Percentiles rank a stretch among this genome's conserved stretches.
These are phyloP conservation scores for Trididemnum miniatum DNA, from an alignment of 23 tunicate species.

Conservation along the genomic window DNA sequence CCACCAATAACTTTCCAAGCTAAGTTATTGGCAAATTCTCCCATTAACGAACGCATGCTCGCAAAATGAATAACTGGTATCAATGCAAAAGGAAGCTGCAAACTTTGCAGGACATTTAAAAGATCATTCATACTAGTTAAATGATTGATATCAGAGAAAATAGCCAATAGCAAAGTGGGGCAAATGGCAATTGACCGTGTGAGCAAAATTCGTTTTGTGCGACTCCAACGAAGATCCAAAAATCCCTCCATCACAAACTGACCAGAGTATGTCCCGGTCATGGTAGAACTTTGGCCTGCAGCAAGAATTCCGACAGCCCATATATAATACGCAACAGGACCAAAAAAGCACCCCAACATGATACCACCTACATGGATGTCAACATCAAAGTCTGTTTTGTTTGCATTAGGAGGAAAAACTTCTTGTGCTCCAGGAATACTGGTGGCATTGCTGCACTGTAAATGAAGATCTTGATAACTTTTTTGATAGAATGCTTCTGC, in stretches of 20 bases:
- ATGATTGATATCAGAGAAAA: constrained; percentile 69
- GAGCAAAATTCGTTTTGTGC: constrained; percentile 63
- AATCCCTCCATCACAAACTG: constrained; percentile 99
- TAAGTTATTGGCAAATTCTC: constrained; percentile 62
- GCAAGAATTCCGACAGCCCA: constrained; percentile 98
- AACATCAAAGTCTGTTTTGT: constrained; percentile 40
- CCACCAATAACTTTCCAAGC: constrained; percentile 70
- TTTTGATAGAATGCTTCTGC: constrained; percentile 87
- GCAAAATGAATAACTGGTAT: constrained; percentile 84
- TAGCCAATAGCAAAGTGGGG: constrained; percentile 78
- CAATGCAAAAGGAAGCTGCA: constrained; percentile 88
- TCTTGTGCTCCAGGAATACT: constrained; percentile 47
- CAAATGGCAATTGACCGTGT: constrained; percentile 94
- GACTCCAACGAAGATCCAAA: constrained; percentile 83
- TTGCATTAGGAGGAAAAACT: constrained; percentile 38
- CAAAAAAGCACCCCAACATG: constrained; percentile 78
- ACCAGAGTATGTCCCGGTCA: constrained; percentile 96
- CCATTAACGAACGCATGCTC: constrained; percentile 68
- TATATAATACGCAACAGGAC: constrained; percentile 88
- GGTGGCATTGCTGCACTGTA: constrained; percentile 47
- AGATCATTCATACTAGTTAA: constrained; percentile 79
- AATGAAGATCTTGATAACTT: constrained; percentile 36
- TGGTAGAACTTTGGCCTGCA: constrained; percentile 96
- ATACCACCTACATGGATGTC: constrained; percentile 87
- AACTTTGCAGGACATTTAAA: constrained; percentile 84